Evolutionary conservation across 2,888 invertebrate species (phyloP), one percentile per base, ranked within the genome.

Genomic region (Macaria liturata): DNA sequence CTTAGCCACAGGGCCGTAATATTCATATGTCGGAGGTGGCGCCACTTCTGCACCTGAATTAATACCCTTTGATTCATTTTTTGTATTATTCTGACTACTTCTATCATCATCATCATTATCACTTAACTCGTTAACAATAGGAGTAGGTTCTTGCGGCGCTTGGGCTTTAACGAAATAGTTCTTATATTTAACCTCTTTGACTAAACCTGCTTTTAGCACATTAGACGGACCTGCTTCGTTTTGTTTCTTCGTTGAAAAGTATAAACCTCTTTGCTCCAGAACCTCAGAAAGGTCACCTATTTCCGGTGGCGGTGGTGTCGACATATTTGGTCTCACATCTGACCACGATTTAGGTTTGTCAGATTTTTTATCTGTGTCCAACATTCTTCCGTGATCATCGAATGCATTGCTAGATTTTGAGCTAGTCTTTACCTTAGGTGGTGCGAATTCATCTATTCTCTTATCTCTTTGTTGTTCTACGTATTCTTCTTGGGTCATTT

Each of bases 371-470:
- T 37, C 34, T 37, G 34, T 6, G 34, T 3, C 9, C 42, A 81
- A 9, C 54, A 74, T 76, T 58, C 69, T 81, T 30, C 92, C 92
- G 43, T 69, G 80, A 44, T 70, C 67, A 67, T 91, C 86, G 67
- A 91, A 92, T 5, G 67, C 65, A 43, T 72, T 70, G 30, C 72
- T 71, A 3, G 76, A 72, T 53, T 68, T 78, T n/a, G 65, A 68
- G 31, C 70, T 74, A 8, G 69, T 69, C 1, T 75, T 65, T 4
- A 76, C 55, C 68, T 80, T 71, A 3, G 93, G 93, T 4, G 98
- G 98, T 0, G 96, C 97, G 86, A 98, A 98, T 80, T 97, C 97
- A 0, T 92, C 75, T 32, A 92, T 88, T 65, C 98, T 92, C 75
- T 96, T 95, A 53, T 88, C 87, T 65, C 98, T 93, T 78, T 96